Conservation (phyloP, 1,140 invertebrate genomes). For the Paralvinella palmiformis region DNA sequence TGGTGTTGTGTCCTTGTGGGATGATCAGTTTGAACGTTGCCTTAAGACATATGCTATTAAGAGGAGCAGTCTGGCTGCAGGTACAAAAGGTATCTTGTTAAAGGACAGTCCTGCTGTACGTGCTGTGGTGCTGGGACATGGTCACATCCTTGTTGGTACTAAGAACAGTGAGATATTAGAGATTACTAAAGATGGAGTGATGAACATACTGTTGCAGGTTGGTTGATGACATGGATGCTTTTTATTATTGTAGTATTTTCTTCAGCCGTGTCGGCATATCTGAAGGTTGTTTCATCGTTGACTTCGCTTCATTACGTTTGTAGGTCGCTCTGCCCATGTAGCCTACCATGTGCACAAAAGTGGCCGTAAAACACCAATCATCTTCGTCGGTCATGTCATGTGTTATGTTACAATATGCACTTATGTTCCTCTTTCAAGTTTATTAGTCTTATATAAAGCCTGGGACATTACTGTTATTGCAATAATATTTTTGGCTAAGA, state of each 20-base stretch:
- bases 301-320: no score
- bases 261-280: no score
- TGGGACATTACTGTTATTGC: no score
- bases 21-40: constrained; percentile 46
- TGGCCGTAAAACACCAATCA: no score
- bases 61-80: constrained; percentile 31
- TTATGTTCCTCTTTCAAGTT: no score
- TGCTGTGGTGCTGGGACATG: constrained; percentile 47
- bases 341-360: no score
- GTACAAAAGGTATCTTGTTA: constrained; percentile 35
- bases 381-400: no score
- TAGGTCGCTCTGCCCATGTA: no score
- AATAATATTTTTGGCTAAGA: no score
- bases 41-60: constrained; percentile 46
- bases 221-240: neutral
- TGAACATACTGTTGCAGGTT: constrained; percentile 46
- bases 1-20: constrained; percentile 48
- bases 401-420: no score
- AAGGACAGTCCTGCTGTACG: constrained; percentile 40
- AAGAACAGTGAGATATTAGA: constrained; percentile 48
- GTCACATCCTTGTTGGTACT: constrained; percentile 47
- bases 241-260: neutral
- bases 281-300: no score
- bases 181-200: constrained; percentile 45
- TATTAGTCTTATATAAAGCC: no score